Evolutionary conservation across 2,797 vertebrate species (phyloP).

Genomic region (Amniataba percoides): DNA sequence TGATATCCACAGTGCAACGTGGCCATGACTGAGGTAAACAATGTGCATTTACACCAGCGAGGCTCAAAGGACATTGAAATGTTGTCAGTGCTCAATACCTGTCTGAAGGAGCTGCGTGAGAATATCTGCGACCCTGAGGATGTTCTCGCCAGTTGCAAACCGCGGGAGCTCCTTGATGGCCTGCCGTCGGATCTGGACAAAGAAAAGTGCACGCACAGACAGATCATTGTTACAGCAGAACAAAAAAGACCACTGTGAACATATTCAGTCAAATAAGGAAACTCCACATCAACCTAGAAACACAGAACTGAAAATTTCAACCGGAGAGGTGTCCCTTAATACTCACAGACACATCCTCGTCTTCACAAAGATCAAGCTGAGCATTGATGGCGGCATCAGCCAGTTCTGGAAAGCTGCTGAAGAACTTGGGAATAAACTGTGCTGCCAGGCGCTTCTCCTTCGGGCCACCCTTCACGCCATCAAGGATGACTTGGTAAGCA

Average conservation of each 20-base stretch:
- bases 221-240: neutral
- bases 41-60: neutral
- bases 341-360: constrained; percentile 98
- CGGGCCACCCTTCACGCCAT: constrained; percentile 95
- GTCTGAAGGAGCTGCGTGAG: constrained; percentile 97
- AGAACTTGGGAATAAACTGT: constrained; percentile 99
- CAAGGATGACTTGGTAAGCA: constrained; percentile 95
- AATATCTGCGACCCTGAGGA: constrained; percentile 96
- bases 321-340: neutral
- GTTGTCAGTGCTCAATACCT: constrained; percentile 80
- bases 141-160: constrained; percentile 98
- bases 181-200: constrained; percentile 92
- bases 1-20: neutral
- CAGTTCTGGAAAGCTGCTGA: constrained; percentile 96
- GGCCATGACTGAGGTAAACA: neutral
- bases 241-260: neutral
- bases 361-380: constrained; percentile 97
- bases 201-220: neutral
- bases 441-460: constrained; percentile 98
- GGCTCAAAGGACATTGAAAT: no score
- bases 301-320: rapidly evolving
- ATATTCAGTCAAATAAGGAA: neutral
- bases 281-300: neutral
- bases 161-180: constrained; percentile 98
- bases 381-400: constrained; percentile 97